Conservation (phyloP, 2,113 vertebrate genomes). For the Cochlearius cochlearius region DNA sequence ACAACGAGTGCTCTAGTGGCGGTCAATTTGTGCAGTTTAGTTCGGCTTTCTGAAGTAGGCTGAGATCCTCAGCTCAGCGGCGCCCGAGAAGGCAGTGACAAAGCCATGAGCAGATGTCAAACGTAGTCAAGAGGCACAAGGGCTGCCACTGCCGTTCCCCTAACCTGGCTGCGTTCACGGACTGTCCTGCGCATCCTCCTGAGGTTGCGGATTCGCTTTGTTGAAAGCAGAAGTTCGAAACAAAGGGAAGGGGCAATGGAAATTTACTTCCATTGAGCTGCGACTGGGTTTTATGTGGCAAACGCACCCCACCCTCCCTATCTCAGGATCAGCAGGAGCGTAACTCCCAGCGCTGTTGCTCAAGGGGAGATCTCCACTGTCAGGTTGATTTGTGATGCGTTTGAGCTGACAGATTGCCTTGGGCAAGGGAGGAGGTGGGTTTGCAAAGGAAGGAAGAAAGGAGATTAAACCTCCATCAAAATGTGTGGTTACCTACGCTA, state of each 20-base stretch:
- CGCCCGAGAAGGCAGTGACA: background rate
- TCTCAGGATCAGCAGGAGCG: conserved; percentile 1
- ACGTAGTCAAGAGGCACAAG: background rate
- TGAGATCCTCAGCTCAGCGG: background rate
- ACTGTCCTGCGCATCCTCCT: background rate
- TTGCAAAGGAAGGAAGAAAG: conserved; percentile 65
- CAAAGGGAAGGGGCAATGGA: conserved; percentile 11
- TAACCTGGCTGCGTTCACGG: rapidly evolving
- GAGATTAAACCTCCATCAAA: conserved; percentile 57
- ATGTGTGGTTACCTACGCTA: conserved; percentile 7
- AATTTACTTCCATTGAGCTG: conserved; percentile 31
- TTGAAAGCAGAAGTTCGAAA: background rate
- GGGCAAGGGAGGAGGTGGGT: conserved; percentile 43
- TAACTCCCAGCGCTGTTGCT: conserved; percentile 7
- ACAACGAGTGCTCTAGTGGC: rapidly evolving
- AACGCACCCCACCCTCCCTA: conserved; percentile 44
- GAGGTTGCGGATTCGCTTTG: rapidly evolving
- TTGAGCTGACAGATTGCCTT: background rate
- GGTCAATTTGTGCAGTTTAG: background rate
- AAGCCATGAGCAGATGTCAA: rapidly evolving
- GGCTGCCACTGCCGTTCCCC: background rate
- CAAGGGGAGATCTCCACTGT: conserved; percentile 48
- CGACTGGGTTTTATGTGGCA: background rate
- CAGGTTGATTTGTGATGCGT: conserved; percentile 46
- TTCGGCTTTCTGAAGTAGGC: background rate